Evolutionary conservation across 2,888 invertebrate species (phyloP).

Genomic region (Amiota communis): DNA sequence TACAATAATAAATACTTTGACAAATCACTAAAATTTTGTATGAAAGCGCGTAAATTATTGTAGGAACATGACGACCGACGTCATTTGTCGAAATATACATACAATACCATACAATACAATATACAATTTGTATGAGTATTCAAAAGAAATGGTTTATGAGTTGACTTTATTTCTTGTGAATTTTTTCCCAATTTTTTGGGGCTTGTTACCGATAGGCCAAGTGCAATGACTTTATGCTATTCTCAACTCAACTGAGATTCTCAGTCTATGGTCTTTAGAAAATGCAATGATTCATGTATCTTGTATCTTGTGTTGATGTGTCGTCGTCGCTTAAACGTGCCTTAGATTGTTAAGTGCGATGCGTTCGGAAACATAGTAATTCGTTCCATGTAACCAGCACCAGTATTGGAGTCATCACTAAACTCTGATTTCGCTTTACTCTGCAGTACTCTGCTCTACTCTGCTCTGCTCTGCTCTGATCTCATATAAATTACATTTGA

Average conservation of each 20-base stretch:
- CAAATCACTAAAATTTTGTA: conserved; percentile 18
- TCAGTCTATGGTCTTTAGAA: neutral
- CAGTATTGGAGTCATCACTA: too few relatives aligned
- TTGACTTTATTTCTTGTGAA: neutral
- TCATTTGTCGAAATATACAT: neutral
- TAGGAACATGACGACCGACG: neutral
- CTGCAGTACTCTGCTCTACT: too few relatives aligned
- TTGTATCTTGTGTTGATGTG: neutral
- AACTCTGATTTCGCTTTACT: too few relatives aligned
- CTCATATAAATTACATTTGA: conserved; percentile 27
- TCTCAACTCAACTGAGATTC: neutral
- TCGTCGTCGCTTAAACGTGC: conserved; percentile 5
- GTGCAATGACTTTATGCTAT: conserved; percentile 11
- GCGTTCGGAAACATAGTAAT: neutral
- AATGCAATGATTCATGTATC: conserved; percentile 12
- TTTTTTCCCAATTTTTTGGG: neutral
- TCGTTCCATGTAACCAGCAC: too few relatives aligned
- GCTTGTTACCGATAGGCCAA: neutral
- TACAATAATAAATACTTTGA: conserved; percentile 18
- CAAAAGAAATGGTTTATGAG: neutral
- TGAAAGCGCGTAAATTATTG: conserved; percentile 12
- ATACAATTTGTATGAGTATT: neutral
- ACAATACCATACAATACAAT: neutral
- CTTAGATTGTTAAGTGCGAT: conserved; percentile 12
- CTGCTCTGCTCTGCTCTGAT: neutral